phyloP scores from a whole-genome alignment of 2,113 vertebrate genomes.

The Tychaedon coryphoeus region DNA sequence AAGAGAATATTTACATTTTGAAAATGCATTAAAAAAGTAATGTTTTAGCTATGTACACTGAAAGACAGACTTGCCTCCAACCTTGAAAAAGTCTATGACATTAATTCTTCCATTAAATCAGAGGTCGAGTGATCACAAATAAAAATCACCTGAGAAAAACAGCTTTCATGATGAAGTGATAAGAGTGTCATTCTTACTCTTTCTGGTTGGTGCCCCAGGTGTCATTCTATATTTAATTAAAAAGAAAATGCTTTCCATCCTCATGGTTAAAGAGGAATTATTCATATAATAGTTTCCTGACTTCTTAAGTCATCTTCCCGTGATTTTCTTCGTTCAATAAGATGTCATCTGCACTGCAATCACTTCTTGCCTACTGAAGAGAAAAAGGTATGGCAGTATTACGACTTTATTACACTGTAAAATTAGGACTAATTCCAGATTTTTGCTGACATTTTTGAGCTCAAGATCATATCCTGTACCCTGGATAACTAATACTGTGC shows the following conservation, averaged over 20 bases:
- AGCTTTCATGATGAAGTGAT: background rate
- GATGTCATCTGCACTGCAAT: background rate
- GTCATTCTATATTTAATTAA: background rate
- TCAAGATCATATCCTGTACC: background rate
- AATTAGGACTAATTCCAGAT: background rate
- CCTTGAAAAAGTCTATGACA: background rate
- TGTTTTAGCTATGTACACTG: background rate
- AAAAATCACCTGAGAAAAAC: background rate
- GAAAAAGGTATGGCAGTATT: background rate
- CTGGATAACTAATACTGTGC: background rate
- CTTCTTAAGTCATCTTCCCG: background rate
- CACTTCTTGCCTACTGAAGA: background rate
- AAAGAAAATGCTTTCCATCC: background rate
- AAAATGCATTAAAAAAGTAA: background rate
- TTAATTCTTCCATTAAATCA: background rate
- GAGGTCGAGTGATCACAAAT: background rate
- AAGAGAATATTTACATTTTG: background rate
- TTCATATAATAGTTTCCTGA: background rate
- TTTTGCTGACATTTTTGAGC: background rate
- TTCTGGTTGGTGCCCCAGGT: background rate
- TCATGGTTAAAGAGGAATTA: background rate
- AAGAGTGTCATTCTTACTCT: background rate
- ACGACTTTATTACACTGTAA: background rate
- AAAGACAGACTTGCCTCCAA: background rate
- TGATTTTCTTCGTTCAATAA: background rate